Conservation (phyloP, 53 echinoderm and acorn worm genomes). For the Zoroaster sp. region DNA sequence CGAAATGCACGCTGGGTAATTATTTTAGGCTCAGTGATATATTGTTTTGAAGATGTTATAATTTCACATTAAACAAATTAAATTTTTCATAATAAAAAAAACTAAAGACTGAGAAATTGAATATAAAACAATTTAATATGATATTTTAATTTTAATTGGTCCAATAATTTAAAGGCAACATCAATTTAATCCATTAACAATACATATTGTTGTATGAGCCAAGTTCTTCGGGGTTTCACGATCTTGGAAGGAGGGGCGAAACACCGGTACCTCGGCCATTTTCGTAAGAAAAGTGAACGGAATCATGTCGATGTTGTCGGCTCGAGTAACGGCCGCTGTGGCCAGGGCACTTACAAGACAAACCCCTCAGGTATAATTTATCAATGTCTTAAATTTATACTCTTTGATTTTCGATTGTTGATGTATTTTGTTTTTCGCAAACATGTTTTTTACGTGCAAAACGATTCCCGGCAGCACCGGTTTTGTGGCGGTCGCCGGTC, state of each 20-base stretch:
- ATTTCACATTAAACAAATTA: not conserved
- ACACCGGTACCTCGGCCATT: slow-evolving; percentile 50
- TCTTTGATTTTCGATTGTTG: not conserved
- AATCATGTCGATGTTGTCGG: slow-evolving; percentile 89
- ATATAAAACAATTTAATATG: not conserved
- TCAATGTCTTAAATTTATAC: not conserved
- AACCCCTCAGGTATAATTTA: slow-evolving; percentile 82
- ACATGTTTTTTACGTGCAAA: not conserved
- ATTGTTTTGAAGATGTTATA: not conserved
- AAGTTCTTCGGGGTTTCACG: slow-evolving; percentile 74
- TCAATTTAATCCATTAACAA: not conserved
- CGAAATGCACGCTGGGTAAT: not conserved
- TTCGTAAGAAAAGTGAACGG: slow-evolving; percentile 12
- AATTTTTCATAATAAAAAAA: not conserved
- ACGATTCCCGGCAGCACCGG: not conserved
- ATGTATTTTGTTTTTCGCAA: not conserved
- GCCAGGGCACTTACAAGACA: slow-evolving; percentile 89
- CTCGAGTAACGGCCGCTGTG: slow-evolving; percentile 88
- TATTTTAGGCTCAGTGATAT: not conserved
- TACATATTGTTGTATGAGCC: not conserved
- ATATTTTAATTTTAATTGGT: not conserved
- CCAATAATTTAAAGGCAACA: too few species aligned
- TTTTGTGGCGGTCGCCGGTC: not conserved
- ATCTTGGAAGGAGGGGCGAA: slow-evolving; percentile 32
- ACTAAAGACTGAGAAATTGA: not conserved